phyloP scores from a whole-genome alignment of 1,140 invertebrate species.

The Brachionus asplanchnoidis region DNA sequence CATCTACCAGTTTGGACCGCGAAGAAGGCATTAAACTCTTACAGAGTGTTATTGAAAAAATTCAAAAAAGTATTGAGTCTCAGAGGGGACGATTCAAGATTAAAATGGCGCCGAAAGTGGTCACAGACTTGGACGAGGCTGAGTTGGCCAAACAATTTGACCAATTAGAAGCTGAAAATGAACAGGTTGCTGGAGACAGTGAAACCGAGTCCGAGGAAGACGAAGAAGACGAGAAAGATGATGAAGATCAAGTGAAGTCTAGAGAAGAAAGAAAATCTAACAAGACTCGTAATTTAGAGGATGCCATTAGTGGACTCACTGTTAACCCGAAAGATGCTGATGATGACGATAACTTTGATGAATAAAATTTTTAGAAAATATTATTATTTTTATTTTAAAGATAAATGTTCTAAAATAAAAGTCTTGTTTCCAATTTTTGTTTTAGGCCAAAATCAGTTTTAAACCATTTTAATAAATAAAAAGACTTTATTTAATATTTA shows the following conservation, averaged over 20 bases:
- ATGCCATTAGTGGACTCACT: not conserved
- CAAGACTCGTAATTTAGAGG: constrained; percentile 2
- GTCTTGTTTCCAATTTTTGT: not conserved
- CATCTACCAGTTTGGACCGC: constrained; percentile 92
- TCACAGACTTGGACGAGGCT: constrained; percentile 87
- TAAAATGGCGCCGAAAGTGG: constrained; percentile 92
- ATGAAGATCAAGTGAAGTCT: not conserved
- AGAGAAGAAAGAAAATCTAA: not conserved
- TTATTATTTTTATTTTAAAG: not conserved
- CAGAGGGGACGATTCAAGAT: constrained; percentile 86
- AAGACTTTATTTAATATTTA: too few species aligned
- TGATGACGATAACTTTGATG: not conserved
- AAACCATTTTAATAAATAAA: not conserved
- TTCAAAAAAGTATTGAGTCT: constrained; percentile 74
- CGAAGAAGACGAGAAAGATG: constrained; percentile 39
- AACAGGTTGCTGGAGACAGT: constrained; percentile 71
- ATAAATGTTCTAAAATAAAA: not conserved
- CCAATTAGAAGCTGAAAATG: constrained; percentile 82
- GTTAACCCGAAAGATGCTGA: not conserved
- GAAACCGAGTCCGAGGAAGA: constrained; percentile 48
- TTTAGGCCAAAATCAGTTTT: not conserved
- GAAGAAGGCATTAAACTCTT: constrained; percentile 81
- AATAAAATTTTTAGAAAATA: not conserved
- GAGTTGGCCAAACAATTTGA: constrained; percentile 88
- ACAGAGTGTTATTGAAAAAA: constrained; percentile 79